Conservation (phyloP, 2,888 invertebrate genomes). For the Stictocephala bisonia region DNA sequence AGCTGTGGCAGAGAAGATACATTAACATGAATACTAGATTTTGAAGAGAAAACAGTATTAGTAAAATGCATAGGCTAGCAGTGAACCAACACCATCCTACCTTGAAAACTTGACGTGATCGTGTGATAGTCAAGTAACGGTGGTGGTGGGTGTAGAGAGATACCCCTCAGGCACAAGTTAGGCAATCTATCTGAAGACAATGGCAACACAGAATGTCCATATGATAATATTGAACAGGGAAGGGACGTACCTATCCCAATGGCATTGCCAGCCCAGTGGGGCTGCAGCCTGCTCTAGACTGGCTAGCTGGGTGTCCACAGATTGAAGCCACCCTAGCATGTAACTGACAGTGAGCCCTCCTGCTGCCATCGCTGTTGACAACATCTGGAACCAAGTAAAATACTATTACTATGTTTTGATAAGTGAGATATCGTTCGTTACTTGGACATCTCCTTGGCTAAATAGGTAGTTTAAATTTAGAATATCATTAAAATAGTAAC, state of each 20-base stretch:
- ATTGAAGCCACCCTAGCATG: conserved; percentile 71
- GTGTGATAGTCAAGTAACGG: neutral
- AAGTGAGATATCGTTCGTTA: too few species aligned
- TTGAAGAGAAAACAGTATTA: too few species aligned
- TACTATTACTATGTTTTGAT: too few species aligned
- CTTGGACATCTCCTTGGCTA: too few species aligned
- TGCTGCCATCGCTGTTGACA: conserved; percentile 72
- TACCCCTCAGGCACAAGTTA: conserved; percentile 25
- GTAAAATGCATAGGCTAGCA: conserved; percentile 5
- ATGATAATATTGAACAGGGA: conserved; percentile 6
- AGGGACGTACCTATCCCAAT: conserved; percentile 77
- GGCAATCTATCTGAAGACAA: conserved; percentile 44
- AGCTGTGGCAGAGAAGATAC: too few species aligned
- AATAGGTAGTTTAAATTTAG: too few species aligned
- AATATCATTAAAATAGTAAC: too few species aligned
- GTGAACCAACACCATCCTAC: conserved; percentile 44
- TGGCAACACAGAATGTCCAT: conserved; percentile 27
- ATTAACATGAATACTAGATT: too few species aligned
- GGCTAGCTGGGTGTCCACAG: conserved; percentile 70
- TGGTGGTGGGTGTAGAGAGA: neutral
- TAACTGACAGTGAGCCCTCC: conserved; percentile 71
- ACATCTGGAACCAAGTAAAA: conserved; percentile 73
- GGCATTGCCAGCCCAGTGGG: conserved; percentile 75
- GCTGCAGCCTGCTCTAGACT: conserved; percentile 74
- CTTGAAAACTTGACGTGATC: conserved; percentile 11